Base-by-base conservation (phyloP, 2,888 invertebrate species). In the Kuschelorhynchus macadamiae region DNA sequence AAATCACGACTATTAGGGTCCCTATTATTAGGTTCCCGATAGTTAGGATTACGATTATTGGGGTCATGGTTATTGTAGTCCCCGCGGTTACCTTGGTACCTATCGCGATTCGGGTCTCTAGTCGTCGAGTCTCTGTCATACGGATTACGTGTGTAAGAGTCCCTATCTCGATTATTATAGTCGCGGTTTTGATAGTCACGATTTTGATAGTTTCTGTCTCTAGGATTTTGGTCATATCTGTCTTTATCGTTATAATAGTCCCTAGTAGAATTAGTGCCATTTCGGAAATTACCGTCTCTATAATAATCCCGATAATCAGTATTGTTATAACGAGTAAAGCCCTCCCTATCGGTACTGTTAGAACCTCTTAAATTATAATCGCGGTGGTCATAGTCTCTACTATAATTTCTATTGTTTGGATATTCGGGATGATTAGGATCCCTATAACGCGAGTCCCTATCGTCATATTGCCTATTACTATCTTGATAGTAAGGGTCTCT, bases 41-140 rank as follows among this genome's bases (percentile, higher is more conserved):
- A 36, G n/a, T 11, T 11, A 52, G 14, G 12, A 8, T 49, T 49
- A 41, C 56, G 39, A 41, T 49, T 65, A 55, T 47, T 55, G 21
- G 46, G 46, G 42, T 64, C 65, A 57, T 57, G 65, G 56, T 65
- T 65, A 56, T 65, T 65, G 56, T 56, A 50, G 65, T 65, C 65
- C 50, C 57, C 49, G 50, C 49, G 25, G 14, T 61, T 39, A 25
- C 55, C 33, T 30, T 12, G 12, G 21, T 59, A 18, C 30, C 65
- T 56, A 53, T 62, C 56, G 17, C 66, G 59, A 49, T 62, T 65
- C 12, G 32, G 41, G 32, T 66, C 56, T 17, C 49, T 52, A 16
- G 20, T 57, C 1, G 42, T 32, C 25, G 42, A 52, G n/a, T 62
- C 62, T 33, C 55, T 42, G 42, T 62, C 18, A 17, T 55, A 53